Evolutionary conservation across 2,113 vertebrate genomes (phyloP).

Genomic region (Leptodactylus fuscus): DNA sequence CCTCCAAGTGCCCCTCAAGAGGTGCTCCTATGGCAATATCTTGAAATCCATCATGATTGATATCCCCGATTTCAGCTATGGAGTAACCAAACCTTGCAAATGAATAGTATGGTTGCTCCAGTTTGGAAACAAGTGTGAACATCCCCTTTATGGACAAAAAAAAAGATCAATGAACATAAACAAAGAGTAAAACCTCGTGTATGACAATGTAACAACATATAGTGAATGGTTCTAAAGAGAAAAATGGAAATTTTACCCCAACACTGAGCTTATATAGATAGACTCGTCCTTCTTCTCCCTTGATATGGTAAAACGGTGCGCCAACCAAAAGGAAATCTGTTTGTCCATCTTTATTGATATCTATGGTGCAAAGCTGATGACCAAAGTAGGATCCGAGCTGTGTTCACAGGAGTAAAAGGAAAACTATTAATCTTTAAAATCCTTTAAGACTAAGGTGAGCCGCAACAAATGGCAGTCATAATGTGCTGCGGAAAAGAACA

Average conservation of each 20-base stretch:
- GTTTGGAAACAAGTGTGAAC: constrained; percentile 22
- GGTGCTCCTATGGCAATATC: constrained; percentile 78
- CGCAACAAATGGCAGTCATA: no score
- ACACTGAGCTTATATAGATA: constrained; percentile 72
- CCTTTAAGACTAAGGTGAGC: no score
- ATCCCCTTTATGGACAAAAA: constrained; percentile 1
- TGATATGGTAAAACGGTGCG: constrained; percentile 72
- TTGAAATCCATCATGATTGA: constrained; percentile 70
- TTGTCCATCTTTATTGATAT: constrained; percentile 67
- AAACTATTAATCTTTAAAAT: no score
- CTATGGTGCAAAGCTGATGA: constrained; percentile 76
- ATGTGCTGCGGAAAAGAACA: no score
- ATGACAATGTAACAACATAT: background rate
- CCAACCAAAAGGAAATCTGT: constrained; percentile 75
- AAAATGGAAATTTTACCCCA: constrained; percentile 67
- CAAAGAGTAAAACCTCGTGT: no score
- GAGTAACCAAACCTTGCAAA: constrained; percentile 78
- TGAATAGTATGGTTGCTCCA: constrained; percentile 57
- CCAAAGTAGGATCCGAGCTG: constrained; percentile 84
- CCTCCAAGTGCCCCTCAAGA: constrained; percentile 65
- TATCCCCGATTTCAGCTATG: constrained; percentile 72
- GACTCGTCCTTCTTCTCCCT: constrained; percentile 78
- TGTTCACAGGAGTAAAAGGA: background rate
- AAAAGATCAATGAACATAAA: background rate
- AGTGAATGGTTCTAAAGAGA: background rate